Percentiles rank a stretch among this genome's conserved stretches.
phyloP scores from a whole-genome alignment of 2,888 invertebrate species.

The Hyles lineata region DNA sequence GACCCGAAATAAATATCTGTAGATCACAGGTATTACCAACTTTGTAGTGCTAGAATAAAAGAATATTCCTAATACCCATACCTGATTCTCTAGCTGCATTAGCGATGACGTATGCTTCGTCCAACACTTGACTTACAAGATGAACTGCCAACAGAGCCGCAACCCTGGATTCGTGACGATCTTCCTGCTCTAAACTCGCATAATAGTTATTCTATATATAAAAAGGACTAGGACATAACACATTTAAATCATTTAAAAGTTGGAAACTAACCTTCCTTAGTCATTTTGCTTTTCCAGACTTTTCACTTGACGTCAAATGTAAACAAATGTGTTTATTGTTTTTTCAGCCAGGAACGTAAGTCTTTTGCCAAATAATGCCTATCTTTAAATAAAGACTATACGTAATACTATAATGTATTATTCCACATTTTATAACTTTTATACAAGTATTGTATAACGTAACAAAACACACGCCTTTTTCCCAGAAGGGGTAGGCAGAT shows the following conservation, averaged over 20 bases:
- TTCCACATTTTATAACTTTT: background rate
- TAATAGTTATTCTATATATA: slow-evolving; percentile 40
- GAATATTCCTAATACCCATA: slow-evolving; percentile 35
- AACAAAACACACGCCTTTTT: too few species aligned
- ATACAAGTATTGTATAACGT: too few species aligned
- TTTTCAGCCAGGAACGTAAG: slow-evolving; percentile 20
- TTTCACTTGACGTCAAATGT: slow-evolving; percentile 23
- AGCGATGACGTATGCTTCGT: slow-evolving; percentile 71
- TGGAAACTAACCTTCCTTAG: slow-evolving; percentile 59
- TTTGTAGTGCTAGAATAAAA: too few species aligned
- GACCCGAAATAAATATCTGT: too few species aligned
- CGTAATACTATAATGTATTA: background rate
- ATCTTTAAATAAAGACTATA: background rate
- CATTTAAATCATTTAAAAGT: slow-evolving; percentile 29
- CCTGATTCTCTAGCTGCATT: slow-evolving; percentile 67
- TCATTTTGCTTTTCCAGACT: slow-evolving; percentile 52
- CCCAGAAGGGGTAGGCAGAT: too few species aligned
- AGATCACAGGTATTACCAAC: too few species aligned
- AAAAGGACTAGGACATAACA: slow-evolving; percentile 37
- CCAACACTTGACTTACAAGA: slow-evolving; percentile 71
- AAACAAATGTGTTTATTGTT: background rate
- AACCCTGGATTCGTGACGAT: slow-evolving; percentile 52
- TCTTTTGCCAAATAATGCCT: background rate
- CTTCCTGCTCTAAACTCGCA: slow-evolving; percentile 51
- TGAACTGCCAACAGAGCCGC: slow-evolving; percentile 66